Conservation (phyloP, 2,888 invertebrate species). For the Spicauda simplicius region DNA sequence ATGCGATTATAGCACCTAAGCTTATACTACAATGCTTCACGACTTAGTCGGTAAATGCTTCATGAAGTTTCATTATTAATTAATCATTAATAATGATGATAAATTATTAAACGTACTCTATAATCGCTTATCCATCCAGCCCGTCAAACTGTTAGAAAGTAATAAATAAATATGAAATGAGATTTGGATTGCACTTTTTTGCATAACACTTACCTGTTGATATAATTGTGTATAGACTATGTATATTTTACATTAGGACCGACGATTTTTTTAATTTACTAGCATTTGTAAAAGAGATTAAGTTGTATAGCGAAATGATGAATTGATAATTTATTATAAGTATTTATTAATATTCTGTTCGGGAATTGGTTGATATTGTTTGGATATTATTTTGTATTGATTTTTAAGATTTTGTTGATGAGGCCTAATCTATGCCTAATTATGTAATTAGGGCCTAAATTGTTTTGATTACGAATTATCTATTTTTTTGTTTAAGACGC, state of each 20-base stretch:
- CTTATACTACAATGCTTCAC: conserved; percentile 19
- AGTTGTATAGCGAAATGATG: conserved; percentile 51
- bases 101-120: conserved; percentile 12
- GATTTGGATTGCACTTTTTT: conserved; percentile 76
- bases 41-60: conserved; percentile 13
- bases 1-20: conserved; percentile 41
- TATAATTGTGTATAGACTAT: conserved; percentile 74
- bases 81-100: neutral
- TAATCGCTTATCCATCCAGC: conserved; percentile 42
- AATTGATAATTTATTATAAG: conserved; percentile 52
- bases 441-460: conserved; percentile 55
- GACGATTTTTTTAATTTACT: conserved; percentile 49
- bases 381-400: conserved; percentile 45
- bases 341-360: conserved; percentile 53
- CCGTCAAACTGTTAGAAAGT: conserved; percentile 42
- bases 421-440: conserved; percentile 53
- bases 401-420: conserved; percentile 43
- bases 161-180: conserved; percentile 45
- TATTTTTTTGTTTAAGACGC: conserved; percentile 58
- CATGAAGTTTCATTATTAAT: neutral
- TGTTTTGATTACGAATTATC: conserved; percentile 37
- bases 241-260: conserved; percentile 68
- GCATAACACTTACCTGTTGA: conserved; percentile 78
- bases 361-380: conserved; percentile 45
- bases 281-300: conserved; percentile 45